phyloP scores from a whole-genome alignment of 2,113 vertebrate genomes.

The Philantomba maxwellii region DNA sequence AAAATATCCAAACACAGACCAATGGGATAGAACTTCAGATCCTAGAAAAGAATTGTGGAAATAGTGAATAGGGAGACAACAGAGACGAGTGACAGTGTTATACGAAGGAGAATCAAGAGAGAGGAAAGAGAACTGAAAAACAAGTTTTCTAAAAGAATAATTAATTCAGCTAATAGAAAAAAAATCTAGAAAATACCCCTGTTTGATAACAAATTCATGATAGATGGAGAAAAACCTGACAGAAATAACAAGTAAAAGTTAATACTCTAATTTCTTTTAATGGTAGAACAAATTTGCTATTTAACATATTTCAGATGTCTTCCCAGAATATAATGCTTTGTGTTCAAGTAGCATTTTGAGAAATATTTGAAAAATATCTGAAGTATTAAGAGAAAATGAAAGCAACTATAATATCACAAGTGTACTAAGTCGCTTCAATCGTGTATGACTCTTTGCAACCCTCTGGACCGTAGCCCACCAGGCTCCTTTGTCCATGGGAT shows the following conservation, averaged over 20 bases:
- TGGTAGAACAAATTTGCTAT: not conserved
- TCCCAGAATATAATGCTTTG: not conserved
- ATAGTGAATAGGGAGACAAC: not conserved
- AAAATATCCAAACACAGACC: not conserved
- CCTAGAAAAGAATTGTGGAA: not conserved
- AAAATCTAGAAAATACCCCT: not conserved
- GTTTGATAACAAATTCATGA: not conserved
- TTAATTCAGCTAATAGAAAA: not conserved
- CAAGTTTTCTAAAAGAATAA: not conserved
- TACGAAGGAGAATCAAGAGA: not conserved
- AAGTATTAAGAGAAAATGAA: not conserved
- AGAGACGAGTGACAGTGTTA: not conserved
- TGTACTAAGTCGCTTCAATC: not conserved
- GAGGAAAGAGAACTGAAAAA: not conserved
- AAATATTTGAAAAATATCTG: not conserved
- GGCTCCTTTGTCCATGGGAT: not conserved
- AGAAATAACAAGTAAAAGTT: not conserved
- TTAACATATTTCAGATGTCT: not conserved
- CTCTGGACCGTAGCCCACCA: not conserved
- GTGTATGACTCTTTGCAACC: accelerated
- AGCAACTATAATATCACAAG: not conserved
- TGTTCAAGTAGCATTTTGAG: not conserved
- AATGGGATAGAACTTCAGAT: not conserved
- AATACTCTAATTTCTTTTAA: not conserved
- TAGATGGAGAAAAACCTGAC: not conserved